Evolutionary conservation across 2,888 invertebrate genomes (phyloP), one percentile per base, ranked within the genome.

Genomic region (Priocnemis perturbator): DNA sequence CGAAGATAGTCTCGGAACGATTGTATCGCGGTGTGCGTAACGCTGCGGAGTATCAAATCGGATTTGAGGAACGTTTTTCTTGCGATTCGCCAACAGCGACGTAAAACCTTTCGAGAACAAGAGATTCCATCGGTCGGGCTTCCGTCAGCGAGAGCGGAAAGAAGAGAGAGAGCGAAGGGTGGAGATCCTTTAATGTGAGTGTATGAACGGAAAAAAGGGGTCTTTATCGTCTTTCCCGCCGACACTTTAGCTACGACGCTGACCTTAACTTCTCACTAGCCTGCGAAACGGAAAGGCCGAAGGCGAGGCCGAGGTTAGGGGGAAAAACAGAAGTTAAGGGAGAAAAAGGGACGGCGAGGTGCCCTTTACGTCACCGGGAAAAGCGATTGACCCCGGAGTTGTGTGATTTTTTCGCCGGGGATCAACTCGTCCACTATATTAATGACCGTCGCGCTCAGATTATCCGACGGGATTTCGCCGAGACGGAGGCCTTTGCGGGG

Each of bases 361-460:
- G n/a, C 7, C 47, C 48, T 37, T 23, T 53, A 48, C 45, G 52
- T 26, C 59, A 60, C 52, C 55, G 37, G 60, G 50, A 58, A 71
- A 74, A 66, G 64, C 77, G 73, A 78, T 82, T 74, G 81, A 79
- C 76, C 66, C 66, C 70, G 65, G 73, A 77, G 74, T 78, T 77
- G 70, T 74, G 74, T 67, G 74, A 81, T 83, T 83, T 84, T 83
- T 82, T 83, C 76, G 72, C 57, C 37, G 72, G 23, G 78, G 78
- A 79, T 86, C 82, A 85, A 85, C 78, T 82, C 81, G 81, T 82
- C 79, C 69, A 66, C 79, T 84, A 78, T 86, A 87, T 86, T 86
- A 85, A 86, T 86, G 86, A 86, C 81, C 78, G 62, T 66, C 70
- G 72, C 71, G 71, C 77, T 78, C 73, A 83, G 86, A 86, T 86